Base-by-base conservation (phyloP, 2,113 vertebrate species). In the Otocyon megalotis region DNA sequence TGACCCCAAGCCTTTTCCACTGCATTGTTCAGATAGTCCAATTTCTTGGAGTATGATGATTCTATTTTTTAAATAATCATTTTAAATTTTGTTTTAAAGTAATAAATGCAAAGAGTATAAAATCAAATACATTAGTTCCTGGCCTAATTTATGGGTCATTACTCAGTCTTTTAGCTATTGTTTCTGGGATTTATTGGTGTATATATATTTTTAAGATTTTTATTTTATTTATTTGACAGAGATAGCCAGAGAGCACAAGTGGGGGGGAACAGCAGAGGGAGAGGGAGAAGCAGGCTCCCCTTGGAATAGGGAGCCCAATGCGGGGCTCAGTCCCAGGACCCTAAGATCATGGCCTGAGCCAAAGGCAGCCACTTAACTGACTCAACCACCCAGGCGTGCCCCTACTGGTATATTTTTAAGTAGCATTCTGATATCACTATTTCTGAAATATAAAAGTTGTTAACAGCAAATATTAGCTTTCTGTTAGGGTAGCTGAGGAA, bases 371-470 rank as follows among this genome's bases (percentile, higher is more conserved):
- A 43, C 43, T 43, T 43, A 43, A 43, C 43, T 43, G 43, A 43
- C 43, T 43, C 43, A 43, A 43, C 43, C 43, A 43, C 43, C 43
- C 43, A 43, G 43, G 43, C 43, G 7, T 43, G 43, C 43, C 43
- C 43, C 43, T 43, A 43, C 7, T 43, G 43, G 26, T 69, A 0
- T 77, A 60, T 90, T 96, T 89, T 85, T 72, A 54, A 90, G 62
- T 69, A 83, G 19, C 85, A 35, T 65, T 90, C 71, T 80, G 30
- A 35, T 67, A 24, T 26, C 81, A 5, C 65, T 53, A 8, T 56
- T 87, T 96, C 76, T 95, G 56, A 94, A 65, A 50, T 24, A 63
- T 53, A 60, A 35, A 80, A 15, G 28, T 82, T 86, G 85, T 69
- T 56, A 77, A 71, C 37, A 90, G 13, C 35, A 84, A 28, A 35